Evolutionary conservation across 2,113 vertebrate genomes (phyloP), one percentile per base, ranked within the genome.

Genomic region (Pampusana beccarii): DNA sequence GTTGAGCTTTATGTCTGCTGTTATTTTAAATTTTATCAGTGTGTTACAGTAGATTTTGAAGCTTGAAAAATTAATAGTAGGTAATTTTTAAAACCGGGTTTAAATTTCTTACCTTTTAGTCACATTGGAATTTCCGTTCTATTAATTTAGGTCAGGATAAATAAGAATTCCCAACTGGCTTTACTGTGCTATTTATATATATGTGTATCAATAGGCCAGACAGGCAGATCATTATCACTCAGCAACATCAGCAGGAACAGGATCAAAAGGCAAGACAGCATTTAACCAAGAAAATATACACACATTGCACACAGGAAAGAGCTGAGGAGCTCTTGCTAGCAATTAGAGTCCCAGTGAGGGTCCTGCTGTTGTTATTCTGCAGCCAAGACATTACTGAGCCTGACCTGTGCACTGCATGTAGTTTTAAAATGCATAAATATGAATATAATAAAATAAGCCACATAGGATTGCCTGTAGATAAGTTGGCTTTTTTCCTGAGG

Each of bases 211-310:
- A 42, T 92, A 95, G 57, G 72, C 80, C 56, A 90, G 80, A 75
- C 9, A 12, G 57, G 80, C 56, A 87, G 70, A 92, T 91, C 64
- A 79, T 96, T 96, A 93, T 90, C 67, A 79, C 71, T 74, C 77
- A 72, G 46, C 56, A 80, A 42, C 80, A 91, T 66, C 77, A 91
- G 88, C 92, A 95, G 88, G 85, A 97, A 16, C 11, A 74, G 51
- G 73, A 92, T 96, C 80, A 95, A 93, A 97, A 96, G 88, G 82
- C 91, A 86, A 81, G 61, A 64, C 70, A 74, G 65, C 84, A 71
- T 95, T 91, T 91, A 91, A 80, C 38, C 33, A 86, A 80, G 88
- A 65, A 94, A 95, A 82, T 74, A 87, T 53, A 77, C 42, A 56
- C 16, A 24, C 64, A 28, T 5, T 92, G 34, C 80, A 65, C 25